Evolutionary conservation across 2,888 invertebrate species (phyloP).

Genomic region (Branchinecta sandiegonensis): DNA sequence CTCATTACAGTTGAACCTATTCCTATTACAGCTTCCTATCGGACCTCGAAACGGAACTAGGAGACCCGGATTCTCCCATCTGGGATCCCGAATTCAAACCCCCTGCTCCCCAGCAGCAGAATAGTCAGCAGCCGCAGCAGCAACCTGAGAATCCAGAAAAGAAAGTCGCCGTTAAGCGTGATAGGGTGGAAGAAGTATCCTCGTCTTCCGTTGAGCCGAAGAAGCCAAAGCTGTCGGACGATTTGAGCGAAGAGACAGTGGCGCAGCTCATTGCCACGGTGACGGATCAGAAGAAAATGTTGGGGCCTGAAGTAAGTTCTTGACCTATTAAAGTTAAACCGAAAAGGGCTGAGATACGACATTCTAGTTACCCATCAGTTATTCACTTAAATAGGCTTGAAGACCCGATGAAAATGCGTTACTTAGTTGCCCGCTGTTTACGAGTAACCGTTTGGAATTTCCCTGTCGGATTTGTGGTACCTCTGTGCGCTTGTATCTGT

Average conservation of each 20-base stretch:
- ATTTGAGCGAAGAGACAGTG: constrained; percentile 61
- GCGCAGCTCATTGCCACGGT: constrained; percentile 67
- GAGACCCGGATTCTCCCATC: constrained; percentile 69
- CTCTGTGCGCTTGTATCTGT: too few species aligned
- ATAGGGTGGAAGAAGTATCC: constrained; percentile 17
- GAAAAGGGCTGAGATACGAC: too few species aligned
- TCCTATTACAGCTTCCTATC: constrained; percentile 55
- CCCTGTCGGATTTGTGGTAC: too few species aligned
- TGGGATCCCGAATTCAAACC: constrained; percentile 84
- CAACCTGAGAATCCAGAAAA: neutral
- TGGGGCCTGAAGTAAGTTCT: constrained; percentile 52
- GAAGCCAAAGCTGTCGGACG: constrained; percentile 37
- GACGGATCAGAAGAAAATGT: constrained; percentile 66
- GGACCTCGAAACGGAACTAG: constrained; percentile 72
- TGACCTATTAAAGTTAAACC: neutral
- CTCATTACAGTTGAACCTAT: neutral
- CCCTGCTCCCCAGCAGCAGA: constrained; percentile 34
- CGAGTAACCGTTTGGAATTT: too few species aligned
- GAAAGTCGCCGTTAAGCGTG: constrained; percentile 18
- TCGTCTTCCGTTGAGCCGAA: constrained; percentile 29
- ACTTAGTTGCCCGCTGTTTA: neutral
- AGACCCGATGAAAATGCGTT: too few species aligned
- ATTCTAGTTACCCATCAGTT: too few species aligned
- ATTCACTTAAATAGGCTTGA: too few species aligned
- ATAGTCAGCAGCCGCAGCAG: constrained; percentile 4